A percentile compares a stretch with the other conserved stretches of the same genome.
Evolutionary conservation across 37 sponge, comb jelly and placozoan genomes (phyloP).

Genomic region (Halisarca cf. caerulea): DNA sequence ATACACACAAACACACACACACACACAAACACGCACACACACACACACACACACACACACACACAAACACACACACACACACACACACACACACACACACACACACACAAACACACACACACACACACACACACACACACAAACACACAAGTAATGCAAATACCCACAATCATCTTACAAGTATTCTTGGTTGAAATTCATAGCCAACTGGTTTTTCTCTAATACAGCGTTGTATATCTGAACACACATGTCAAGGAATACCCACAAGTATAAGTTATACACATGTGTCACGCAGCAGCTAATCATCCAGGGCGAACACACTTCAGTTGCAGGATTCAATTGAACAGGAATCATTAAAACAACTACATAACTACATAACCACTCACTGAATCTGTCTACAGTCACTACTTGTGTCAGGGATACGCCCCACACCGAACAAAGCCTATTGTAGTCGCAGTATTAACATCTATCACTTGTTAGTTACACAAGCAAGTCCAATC

Average conservation of each 20-base stretch:
- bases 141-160: neutral
- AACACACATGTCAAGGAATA: neutral
- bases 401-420: no score
- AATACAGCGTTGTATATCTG: conserved; percentile 61
- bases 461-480: no score
- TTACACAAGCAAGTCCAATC: no score
- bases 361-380: no score
- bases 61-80: neutral
- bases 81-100: neutral
- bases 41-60: neutral
- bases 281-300: neutral
- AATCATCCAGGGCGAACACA: neutral
- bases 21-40: neutral
- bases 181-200: conserved; percentile 50
- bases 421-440: no score
- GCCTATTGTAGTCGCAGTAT: no score
- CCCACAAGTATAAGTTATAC: neutral
- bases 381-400: no score
- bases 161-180: conserved; percentile 34
- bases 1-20: neutral
- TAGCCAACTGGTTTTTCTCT: conserved; percentile 55
- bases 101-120: neutral
- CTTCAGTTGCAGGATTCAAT: neutral
- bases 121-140: neutral
- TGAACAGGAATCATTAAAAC: neutral